Evolutionary conservation across 2,113 vertebrate species (phyloP).

Genomic region (Elgaria multicarinata): DNA sequence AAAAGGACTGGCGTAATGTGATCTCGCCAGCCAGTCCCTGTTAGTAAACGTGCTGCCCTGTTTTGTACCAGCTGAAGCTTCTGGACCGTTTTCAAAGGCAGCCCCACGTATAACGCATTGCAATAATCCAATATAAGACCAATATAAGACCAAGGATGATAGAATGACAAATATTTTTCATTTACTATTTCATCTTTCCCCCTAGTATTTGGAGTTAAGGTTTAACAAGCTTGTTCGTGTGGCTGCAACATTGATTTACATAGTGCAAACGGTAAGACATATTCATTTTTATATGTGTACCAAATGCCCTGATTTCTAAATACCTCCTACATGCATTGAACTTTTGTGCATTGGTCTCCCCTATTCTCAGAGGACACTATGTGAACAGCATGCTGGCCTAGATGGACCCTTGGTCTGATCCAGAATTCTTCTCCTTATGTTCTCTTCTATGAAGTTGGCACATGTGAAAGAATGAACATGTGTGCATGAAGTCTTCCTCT

Average conservation of each 20-base stretch:
- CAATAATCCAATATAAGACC: too few species aligned
- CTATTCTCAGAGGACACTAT: background rate
- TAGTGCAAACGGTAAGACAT: constrained; percentile 81
- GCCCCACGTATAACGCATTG: too few species aligned
- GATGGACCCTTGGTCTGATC: too few species aligned
- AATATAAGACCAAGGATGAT: background rate
- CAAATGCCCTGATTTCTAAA: background rate
- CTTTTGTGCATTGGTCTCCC: background rate
- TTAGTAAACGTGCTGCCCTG: too few species aligned
- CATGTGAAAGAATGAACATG: background rate
- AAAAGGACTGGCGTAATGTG: too few species aligned
- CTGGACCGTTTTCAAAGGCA: too few species aligned
- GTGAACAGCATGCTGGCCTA: too few species aligned
- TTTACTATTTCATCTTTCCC: constrained; percentile 47
- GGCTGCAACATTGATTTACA: constrained; percentile 83
- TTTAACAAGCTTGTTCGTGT: constrained; percentile 83
- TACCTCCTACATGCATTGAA: background rate
- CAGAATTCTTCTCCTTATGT: too few species aligned
- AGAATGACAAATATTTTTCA: background rate
- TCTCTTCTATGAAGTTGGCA: background rate
- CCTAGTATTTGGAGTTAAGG: constrained; percentile 83
- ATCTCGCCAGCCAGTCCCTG: too few species aligned
- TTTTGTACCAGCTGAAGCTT: too few species aligned
- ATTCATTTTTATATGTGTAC: background rate
- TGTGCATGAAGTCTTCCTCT: background rate